phyloP scores from a whole-genome alignment of 2,888 invertebrate genomes.

The Hypomecis atomaria region DNA sequence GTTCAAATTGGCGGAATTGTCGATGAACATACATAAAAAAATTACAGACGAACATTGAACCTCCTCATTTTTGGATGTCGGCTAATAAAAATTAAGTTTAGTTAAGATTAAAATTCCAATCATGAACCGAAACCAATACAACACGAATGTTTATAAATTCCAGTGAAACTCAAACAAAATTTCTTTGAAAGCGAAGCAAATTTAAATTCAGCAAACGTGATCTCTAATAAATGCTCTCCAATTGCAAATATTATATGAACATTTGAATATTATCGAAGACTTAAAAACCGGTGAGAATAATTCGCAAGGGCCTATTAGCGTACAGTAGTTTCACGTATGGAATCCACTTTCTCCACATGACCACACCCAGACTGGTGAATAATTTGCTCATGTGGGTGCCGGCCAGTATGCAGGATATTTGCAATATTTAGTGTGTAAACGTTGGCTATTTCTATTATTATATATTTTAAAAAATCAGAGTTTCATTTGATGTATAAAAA shows the following conservation, averaged over 20 bases:
- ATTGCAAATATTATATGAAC: constrained; percentile 12
- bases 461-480: no score
- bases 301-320: constrained; percentile 53
- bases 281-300: constrained; percentile 30
- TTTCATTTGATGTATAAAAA: no score
- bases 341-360: constrained; percentile 63
- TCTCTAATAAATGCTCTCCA: constrained; percentile 7
- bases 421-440: constrained; percentile 1
- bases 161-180: constrained; percentile 11
- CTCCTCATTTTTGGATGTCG: no score
- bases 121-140: not conserved
- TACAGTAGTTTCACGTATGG: constrained; percentile 41
- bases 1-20: no score
- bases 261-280: constrained; percentile 16
- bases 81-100: no score
- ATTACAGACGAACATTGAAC: no score
- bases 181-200: constrained; percentile 14
- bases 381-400: constrained; percentile 28
- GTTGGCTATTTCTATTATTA: not conserved
- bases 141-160: constrained; percentile 18
- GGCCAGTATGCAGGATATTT: constrained; percentile 15
- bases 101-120: no score
- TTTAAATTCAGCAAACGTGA: constrained; percentile 5
- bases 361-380: constrained; percentile 43
- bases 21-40: no score